phyloP scores from a whole-genome alignment of 92 coral and sea anemone species.

The Micromussa lordhowensis region DNA sequence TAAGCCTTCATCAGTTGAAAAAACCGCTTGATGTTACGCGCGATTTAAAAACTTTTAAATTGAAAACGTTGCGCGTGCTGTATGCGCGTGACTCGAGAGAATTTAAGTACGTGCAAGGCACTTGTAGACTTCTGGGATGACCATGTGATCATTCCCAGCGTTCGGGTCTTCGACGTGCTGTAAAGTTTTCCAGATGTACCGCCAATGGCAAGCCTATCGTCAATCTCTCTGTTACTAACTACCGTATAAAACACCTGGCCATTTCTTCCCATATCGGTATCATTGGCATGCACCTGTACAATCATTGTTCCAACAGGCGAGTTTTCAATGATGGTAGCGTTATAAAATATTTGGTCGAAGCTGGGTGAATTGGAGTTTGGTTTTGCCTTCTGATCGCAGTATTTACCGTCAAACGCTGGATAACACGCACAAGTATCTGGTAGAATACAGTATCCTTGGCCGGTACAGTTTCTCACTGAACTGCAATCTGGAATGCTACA shows the following conservation, averaged over 20 bases:
- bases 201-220: background rate
- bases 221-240: constrained; percentile 4
- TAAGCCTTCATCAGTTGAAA: too few species aligned
- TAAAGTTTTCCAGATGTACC: background rate
- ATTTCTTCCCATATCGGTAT: constrained; percentile 70
- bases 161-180: too few species aligned
- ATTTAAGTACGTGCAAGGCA: too few species aligned
- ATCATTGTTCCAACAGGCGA: constrained; percentile 54
- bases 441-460: constrained; percentile 67
- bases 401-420: constrained; percentile 62
- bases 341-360: constrained; percentile 36
- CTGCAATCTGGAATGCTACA: constrained; percentile 71
- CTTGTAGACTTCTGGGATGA: too few species aligned
- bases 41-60: too few species aligned
- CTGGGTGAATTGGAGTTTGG: constrained; percentile 60
- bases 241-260: constrained; percentile 53
- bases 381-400: constrained; percentile 48
- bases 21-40: too few species aligned
- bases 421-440: constrained; percentile 69
- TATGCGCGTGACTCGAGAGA: too few species aligned
- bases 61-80: too few species aligned
- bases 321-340: constrained; percentile 59
- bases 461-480: constrained; percentile 60
- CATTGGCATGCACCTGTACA: constrained; percentile 62
- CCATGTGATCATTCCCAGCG: too few species aligned